phyloP scores from a whole-genome alignment of 2,113 vertebrate species.

The Sporophila hypoxantha region DNA sequence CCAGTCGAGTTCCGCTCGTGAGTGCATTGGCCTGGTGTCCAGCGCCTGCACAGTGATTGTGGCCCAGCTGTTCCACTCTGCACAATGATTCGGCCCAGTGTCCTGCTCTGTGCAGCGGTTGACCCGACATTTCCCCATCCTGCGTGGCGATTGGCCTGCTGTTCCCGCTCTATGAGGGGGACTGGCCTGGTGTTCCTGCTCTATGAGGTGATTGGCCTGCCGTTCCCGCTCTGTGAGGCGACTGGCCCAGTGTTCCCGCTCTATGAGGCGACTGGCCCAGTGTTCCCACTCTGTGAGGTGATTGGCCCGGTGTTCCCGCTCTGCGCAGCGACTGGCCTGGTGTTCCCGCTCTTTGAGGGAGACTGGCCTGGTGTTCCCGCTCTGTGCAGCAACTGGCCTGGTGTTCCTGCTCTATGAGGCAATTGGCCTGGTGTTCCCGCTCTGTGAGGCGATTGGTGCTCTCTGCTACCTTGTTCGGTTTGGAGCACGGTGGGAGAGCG shows the following conservation, averaged over 20 bases:
- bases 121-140: too few relatives aligned
- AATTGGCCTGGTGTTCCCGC: too few relatives aligned
- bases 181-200: rapidly evolving
- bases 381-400: rapidly evolving
- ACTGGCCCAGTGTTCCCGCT: rapidly evolving
- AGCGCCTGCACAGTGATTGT: too few relatives aligned
- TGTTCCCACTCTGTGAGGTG: rapidly evolving
- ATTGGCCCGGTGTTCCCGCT: rapidly evolving
- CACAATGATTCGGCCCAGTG: too few relatives aligned
- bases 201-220: too few relatives aligned
- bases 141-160: background rate
- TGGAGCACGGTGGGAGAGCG: rapidly evolving
- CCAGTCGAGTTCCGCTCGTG: too few relatives aligned
- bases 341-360: rapidly evolving
- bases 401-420: too few relatives aligned
- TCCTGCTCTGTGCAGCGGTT: rapidly evolving
- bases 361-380: background rate
- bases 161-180: too few relatives aligned
- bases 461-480: background rate
- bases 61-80: too few relatives aligned
- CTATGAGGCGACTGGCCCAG: rapidly evolving
- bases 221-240: rapidly evolving
- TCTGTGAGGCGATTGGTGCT: rapidly evolving
- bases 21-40: too few relatives aligned
- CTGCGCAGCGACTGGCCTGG: rapidly evolving